Evolutionary conservation across 2,113 vertebrate species (phyloP), one percentile per base, ranked within the genome.

Genomic region (Lamprologus lemairii): DNA sequence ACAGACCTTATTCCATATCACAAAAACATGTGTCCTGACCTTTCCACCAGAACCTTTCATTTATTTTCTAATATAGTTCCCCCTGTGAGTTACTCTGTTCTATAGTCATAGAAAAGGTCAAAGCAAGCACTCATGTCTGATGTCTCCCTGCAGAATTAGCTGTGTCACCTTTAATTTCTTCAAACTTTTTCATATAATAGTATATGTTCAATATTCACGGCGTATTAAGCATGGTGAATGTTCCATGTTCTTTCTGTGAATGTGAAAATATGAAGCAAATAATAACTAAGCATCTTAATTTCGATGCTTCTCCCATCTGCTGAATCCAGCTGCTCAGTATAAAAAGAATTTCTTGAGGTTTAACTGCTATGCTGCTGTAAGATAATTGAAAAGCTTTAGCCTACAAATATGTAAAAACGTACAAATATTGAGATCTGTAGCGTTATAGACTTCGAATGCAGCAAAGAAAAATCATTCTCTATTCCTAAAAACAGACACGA

Each of bases 21-120:
- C 94, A 95, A 94, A 97, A 98, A 98, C 97, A 98, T 95, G 96
- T 97, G 97, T 98, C 96, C 93, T 98, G 98, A 99, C 98, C 98
- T 99, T 99, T 99, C 95, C 95, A 94, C 95, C 92, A 95, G 97
- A 96, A 97, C 96, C 95, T 97, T 97, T 97, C 97, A 97, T 99
- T 98, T 98, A 97, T 97, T 98, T 97, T 97, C 95, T 97, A 97
- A 97, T 96, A 96, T 95, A 97, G 96, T 97, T 97, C 96, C 95
- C 95, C 97, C 96, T 97, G 96, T 96, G 97, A 96, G 94, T 96
- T 95, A 95, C 95, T 96, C 96, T 97, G 96, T 96, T 97, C 97
- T 97, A 92, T 94, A 95, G 95, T 96, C 92, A 95, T 94, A 96
- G 96, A 96, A 98, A 99, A 99, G 98, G 97, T 99, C 98, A 98